These are phyloP conservation scores for Poecilus cupreus DNA, from an alignment of 2,888 invertebrate genomes.

Conservation along the genomic window DNA sequence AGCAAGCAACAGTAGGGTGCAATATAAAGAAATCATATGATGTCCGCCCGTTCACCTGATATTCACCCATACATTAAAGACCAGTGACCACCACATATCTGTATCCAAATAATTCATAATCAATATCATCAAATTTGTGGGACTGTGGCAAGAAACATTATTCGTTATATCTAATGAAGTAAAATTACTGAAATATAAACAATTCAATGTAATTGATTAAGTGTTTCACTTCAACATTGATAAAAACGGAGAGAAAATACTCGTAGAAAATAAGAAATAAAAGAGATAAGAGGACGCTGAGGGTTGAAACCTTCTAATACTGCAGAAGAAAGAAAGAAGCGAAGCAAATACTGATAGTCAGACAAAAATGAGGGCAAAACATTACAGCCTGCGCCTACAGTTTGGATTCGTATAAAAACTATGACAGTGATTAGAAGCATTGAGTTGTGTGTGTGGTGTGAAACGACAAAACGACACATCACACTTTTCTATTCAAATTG, in stretches of 20 bases:
- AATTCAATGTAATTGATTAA: neutral
- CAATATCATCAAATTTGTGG: neutral
- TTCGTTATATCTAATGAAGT: no score
- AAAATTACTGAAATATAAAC: conserved; percentile 2
- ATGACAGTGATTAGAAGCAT: neutral
- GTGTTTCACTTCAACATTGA: neutral
- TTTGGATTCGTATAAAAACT: neutral
- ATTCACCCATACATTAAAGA: no score
- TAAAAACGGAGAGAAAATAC: neutral
- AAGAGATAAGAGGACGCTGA: conserved; percentile 7
- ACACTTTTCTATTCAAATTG: no score
- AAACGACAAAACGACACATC: no score
- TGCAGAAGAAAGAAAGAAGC: conserved; percentile 21
- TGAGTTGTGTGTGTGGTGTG: no score
- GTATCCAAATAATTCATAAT: no score
- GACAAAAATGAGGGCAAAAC: neutral
- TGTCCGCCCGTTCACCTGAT: no score
- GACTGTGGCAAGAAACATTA: neutral
- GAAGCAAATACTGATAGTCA: conserved; percentile 1
- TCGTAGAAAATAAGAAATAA: conserved; percentile 14
- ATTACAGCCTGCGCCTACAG: no score
- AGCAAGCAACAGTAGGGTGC: no score
- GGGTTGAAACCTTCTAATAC: neutral
- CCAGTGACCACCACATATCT: no score
- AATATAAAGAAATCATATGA: no score